These are phyloP conservation scores for Monochamus saltuarius DNA, from an alignment of 1,140 invertebrate genomes.

Conservation along the genomic window DNA sequence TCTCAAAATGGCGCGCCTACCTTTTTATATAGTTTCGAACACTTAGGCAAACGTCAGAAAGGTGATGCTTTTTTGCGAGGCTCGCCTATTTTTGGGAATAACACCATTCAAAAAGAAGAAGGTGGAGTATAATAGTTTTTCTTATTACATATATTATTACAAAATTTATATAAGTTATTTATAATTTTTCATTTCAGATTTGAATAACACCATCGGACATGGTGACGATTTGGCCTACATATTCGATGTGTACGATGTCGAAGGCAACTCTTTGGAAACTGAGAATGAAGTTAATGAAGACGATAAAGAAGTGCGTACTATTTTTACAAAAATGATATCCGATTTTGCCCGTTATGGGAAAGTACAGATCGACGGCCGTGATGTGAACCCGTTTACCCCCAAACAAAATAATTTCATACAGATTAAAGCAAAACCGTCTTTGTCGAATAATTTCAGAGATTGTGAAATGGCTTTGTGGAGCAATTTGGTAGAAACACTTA, in stretches of 20 bases:
- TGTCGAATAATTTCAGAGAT: conserved; percentile 58
- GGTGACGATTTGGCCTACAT: conserved; percentile 70
- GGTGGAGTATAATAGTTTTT: background rate
- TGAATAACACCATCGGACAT: conserved; percentile 56
- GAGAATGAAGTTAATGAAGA: conserved; percentile 49
- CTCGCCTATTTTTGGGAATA: conserved; percentile 55
- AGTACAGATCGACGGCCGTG: conserved; percentile 38
- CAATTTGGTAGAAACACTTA: conserved; percentile 56
- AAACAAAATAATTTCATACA: conserved; percentile 58
- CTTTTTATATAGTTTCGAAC: conserved; percentile 74
- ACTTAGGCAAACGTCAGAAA: conserved; percentile 60
- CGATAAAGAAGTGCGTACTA: conserved; percentile 62
- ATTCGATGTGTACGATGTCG: conserved; percentile 62
- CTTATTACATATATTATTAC: background rate
- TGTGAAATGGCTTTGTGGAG: conserved; percentile 65
- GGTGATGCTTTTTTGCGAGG: conserved; percentile 64
- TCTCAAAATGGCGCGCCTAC: conserved; percentile 58
- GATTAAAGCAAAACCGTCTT: conserved; percentile 53
- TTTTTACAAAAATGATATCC: conserved; percentile 64
- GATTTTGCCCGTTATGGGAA: conserved; percentile 63
- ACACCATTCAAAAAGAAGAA: conserved; percentile 6
- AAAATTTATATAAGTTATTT: too few species aligned
- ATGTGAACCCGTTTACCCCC: conserved; percentile 52
- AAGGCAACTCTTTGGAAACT: conserved; percentile 56
- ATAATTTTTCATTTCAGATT: too few species aligned